These are phyloP conservation scores for Octomys mimax DNA, from an alignment of 2,797 vertebrate genomes.

Conservation along the genomic window DNA sequence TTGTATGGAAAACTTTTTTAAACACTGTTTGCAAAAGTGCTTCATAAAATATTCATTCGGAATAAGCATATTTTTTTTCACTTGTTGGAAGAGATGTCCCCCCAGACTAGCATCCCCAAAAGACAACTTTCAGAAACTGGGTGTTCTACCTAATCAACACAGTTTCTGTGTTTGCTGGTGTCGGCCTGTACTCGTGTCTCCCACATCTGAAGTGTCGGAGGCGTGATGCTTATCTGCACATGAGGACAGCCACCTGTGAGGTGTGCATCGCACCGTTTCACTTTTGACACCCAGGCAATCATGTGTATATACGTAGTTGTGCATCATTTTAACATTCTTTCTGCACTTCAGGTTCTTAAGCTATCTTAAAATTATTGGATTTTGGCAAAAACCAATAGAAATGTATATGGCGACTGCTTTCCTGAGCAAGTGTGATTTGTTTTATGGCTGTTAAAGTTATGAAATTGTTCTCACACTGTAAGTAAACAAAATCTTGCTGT, in stretches of 20 bases:
- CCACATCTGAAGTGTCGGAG: conserved; percentile 61
- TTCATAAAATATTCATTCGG: conserved; percentile 82
- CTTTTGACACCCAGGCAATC: conserved; percentile 64
- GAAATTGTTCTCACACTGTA: conserved; percentile 83
- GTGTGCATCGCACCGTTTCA: conserved; percentile 55
- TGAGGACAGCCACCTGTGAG: conserved; percentile 48
- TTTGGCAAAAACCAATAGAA: conserved; percentile 84
- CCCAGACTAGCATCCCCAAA: conserved; percentile 75
- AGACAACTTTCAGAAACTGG: conserved; percentile 77
- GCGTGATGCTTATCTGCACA: conserved; percentile 49
- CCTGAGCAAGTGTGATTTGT: conserved; percentile 77
- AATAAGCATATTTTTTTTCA: conserved; percentile 83
- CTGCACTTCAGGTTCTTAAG: conserved; percentile 73
- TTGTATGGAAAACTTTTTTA: conserved; percentile 85
- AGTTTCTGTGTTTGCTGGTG: conserved; percentile 39
- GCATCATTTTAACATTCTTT: conserved; percentile 67
- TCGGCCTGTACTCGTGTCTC: conserved; percentile 73
- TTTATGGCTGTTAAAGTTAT: conserved; percentile 84
- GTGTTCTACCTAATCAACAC: conserved; percentile 41
- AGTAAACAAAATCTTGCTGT: conserved; percentile 85
- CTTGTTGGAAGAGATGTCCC: conserved; percentile 63
- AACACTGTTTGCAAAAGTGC: conserved; percentile 80
- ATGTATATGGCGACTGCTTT: conserved; percentile 79
- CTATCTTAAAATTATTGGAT: conserved; percentile 70
- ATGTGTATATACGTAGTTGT: conserved; percentile 69